These are phyloP conservation scores for Oreochromis mossambicus DNA, from an alignment of 2,797 vertebrate genomes.

Conservation along the genomic window DNA sequence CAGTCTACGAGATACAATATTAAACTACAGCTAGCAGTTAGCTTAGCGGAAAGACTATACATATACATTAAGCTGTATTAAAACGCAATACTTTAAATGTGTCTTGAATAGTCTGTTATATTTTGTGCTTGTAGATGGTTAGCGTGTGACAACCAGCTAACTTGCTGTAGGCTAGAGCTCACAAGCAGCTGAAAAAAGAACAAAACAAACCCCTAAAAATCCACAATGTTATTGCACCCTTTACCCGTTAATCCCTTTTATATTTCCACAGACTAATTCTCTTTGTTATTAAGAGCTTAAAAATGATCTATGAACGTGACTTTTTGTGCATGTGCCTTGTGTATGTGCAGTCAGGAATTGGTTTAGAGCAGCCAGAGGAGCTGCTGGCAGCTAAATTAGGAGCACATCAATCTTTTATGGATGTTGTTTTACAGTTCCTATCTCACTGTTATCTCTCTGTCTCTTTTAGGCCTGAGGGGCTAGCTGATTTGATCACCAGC, in stretches of 20 bases:
- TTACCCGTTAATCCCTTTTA: not conserved
- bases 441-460: not conserved
- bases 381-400: slow-evolving; percentile 19
- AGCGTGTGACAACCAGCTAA: not conserved
- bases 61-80: not conserved
- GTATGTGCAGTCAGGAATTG: not conserved
- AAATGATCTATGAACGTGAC: not conserved
- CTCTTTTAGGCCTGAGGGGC: not conserved
- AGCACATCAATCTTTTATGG: slow-evolving; percentile 30
- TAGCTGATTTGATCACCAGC: not conserved
- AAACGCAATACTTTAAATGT: not conserved
- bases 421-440: slow-evolving; percentile 19
- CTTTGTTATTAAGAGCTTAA: not conserved
- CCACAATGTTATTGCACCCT: not conserved
- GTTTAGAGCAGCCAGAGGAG: not conserved
- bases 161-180: not conserved
- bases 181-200: not conserved
- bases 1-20: not conserved
- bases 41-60: not conserved
- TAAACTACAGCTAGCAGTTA: not conserved
- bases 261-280: not conserved
- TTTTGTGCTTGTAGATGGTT: not conserved
- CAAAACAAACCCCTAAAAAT: not conserved
- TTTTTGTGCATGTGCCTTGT: not conserved
- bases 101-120: not conserved